Evolutionary conservation across 2,797 vertebrate genomes (phyloP).

Genomic region (Chromobotia macracanthus): DNA sequence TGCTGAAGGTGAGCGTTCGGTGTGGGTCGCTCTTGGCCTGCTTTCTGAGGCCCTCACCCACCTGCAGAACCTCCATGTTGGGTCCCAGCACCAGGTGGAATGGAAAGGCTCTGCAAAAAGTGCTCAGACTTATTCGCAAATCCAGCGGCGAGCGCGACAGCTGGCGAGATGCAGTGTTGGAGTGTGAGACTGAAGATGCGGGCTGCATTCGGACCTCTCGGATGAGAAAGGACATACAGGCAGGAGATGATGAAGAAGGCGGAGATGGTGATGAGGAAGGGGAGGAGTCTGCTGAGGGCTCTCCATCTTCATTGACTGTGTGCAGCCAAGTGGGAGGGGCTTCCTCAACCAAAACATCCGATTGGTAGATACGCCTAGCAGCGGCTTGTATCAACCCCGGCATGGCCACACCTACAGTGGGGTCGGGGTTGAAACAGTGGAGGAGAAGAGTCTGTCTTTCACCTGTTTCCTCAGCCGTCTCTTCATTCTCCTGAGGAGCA

Average conservation of each 20-base stretch:
- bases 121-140: conserved; percentile 90
- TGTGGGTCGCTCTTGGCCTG: conserved; percentile 88
- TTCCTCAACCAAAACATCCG: conserved; percentile 91
- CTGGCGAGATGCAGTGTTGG: conserved; percentile 59
- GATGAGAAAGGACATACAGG: conserved; percentile 85
- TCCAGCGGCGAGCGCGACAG: conserved; percentile 87
- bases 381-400: conserved; percentile 91
- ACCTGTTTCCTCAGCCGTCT: conserved; percentile 53
- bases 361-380: conserved; percentile 88
- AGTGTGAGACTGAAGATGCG: conserved; percentile 64
- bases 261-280: conserved; percentile 66
- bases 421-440: conserved; percentile 93
- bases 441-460: conserved; percentile 79
- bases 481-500: conserved; percentile 77
- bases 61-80: conserved; percentile 90
- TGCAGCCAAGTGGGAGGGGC: conserved; percentile 82
- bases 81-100: conserved; percentile 95
- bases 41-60: conserved; percentile 91
- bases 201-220: conserved; percentile 66
- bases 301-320: conserved; percentile 77
- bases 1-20: conserved; percentile 87
- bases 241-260: conserved; percentile 72
- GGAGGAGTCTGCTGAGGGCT: conserved; percentile 68
- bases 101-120: conserved; percentile 95
- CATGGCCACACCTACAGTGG: conserved; percentile 93